These are phyloP conservation scores for Oncorhynchus gorbuscha DNA, from an alignment of 2,113 vertebrate species.

Conservation along the genomic window DNA sequence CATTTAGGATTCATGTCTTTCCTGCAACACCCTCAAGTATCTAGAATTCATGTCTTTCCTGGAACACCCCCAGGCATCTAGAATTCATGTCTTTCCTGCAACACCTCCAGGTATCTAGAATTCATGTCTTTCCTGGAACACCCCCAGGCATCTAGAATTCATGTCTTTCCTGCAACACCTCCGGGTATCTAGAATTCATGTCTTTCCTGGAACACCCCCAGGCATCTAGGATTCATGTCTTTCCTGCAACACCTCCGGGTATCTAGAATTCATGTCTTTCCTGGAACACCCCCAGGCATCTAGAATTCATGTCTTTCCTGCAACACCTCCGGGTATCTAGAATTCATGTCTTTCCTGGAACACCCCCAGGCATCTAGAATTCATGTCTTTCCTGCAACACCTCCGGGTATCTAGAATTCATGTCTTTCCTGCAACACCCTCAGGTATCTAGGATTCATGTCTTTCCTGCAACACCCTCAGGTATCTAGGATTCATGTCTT, in stretches of 20 bases:
- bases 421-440: neutral
- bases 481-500: neutral
- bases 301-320: neutral
- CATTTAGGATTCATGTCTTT: neutral
- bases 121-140: neutral
- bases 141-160: neutral
- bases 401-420: neutral
- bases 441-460: neutral
- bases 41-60: too few relatives aligned
- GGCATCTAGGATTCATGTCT: neutral
- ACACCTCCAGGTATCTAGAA: neutral
- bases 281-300: neutral
- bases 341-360: neutral
- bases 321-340: neutral
- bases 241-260: accelerated
- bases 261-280: too few relatives aligned
- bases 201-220: neutral
- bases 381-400: neutral
- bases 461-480: neutral
- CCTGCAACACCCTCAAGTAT: neutral
- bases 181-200: neutral
- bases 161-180: neutral
- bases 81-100: neutral
- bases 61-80: neutral
- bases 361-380: neutral